These are phyloP conservation scores for Actias luna DNA, from an alignment of 2,888 invertebrate species.

Conservation along the genomic window DNA sequence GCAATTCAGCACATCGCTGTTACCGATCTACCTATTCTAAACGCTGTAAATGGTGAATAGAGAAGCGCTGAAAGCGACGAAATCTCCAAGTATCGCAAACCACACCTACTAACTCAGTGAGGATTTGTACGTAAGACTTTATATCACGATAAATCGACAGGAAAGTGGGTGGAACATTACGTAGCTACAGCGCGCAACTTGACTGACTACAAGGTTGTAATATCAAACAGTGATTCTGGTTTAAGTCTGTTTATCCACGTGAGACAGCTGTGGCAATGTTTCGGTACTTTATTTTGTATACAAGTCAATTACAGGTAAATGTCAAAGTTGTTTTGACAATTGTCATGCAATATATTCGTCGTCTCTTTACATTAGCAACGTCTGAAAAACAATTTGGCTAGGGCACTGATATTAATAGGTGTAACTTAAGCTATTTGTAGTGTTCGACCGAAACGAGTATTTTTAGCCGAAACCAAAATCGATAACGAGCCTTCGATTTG, in stretches of 20 bases:
- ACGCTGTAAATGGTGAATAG: not conserved
- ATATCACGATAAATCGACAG: not conserved
- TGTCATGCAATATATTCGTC: no score
- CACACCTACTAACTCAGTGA: not conserved
- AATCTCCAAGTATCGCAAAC: not conserved
- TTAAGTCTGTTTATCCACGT: not conserved
- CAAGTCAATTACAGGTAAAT: no score
- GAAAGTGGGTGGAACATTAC: not conserved
- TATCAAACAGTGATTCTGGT: not conserved
- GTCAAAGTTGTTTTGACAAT: no score
- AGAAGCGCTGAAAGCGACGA: not conserved
- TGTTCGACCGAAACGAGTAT: no score
- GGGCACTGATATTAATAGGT: no score
- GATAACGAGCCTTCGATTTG: no score
- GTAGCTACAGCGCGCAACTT: not conserved
- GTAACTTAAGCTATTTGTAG: no score
- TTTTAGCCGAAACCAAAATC: no score
- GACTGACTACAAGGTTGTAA: not conserved
- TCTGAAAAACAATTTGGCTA: no score
- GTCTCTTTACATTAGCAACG: no score
- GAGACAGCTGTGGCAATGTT: no score
- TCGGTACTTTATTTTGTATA: no score
- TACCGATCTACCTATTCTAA: not conserved
- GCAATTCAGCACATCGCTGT: not conserved
- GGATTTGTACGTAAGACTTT: not conserved